A percentile compares a stretch with the other conserved stretches of the same genome.
Evolutionary conservation across 2,113 vertebrate species (phyloP).

Genomic region (Nanger granti): DNA sequence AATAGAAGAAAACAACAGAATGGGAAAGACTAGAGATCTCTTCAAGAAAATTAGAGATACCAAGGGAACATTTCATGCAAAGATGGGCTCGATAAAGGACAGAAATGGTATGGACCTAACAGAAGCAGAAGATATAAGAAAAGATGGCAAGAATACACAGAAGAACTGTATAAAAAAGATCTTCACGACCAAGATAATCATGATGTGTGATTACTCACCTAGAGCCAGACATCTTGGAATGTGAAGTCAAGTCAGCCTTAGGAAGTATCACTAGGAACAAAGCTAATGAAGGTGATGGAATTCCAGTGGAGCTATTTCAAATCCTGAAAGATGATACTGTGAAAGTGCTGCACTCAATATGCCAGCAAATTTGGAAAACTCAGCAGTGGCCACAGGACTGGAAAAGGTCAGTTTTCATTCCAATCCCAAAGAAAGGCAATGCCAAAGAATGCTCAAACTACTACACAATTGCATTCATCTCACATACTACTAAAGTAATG

Average conservation of each 20-base stretch:
- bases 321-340: not conserved
- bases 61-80: not conserved
- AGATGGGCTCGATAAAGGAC: not conserved
- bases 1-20: not conserved
- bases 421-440: not conserved
- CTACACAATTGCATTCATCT: accelerated
- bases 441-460: not conserved
- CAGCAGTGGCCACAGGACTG: not conserved
- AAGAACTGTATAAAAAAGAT: not conserved
- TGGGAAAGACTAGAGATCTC: not conserved
- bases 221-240: not conserved
- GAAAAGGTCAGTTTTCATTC: not conserved
- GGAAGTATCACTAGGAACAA: not conserved
- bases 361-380: not conserved
- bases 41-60: not conserved
- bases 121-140: not conserved
- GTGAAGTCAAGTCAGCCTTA: not conserved
- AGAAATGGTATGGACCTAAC: not conserved
- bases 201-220: not conserved
- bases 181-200: not conserved
- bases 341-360: not conserved
- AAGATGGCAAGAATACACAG: not conserved
- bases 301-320: not conserved
- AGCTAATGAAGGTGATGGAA: not conserved
- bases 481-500: too few species aligned